Base-by-base conservation (phyloP, 1,140 invertebrate genomes). In the Nebria ingens region DNA sequence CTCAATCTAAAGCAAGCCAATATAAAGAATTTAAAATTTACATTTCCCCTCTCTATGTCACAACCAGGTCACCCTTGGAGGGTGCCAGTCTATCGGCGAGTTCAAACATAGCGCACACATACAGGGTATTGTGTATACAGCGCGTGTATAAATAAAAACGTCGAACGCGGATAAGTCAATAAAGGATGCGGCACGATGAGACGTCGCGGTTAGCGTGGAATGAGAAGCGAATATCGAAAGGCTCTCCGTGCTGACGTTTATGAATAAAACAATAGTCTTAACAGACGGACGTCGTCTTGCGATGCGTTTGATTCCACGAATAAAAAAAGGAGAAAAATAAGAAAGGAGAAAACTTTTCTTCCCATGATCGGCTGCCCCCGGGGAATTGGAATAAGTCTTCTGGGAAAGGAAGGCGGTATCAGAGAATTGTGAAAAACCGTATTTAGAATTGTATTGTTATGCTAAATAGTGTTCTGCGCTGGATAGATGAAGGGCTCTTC, bases 211-310 rank as follows among this genome's bases (percentile, higher is more conserved):
- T n/a, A n/a, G 1, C 49, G 49, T 34, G 25, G 25, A 34, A 34
- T n/a, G 25, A n/a, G 25, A n/a, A 9, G 40, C 40, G 40, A 45
- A 45, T 45, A 45, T 45, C 40, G 40, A 45, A 45, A 45, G 40
- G 9, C 40, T 25, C 21, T 22, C n/a, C n/a, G n/a, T n/a, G n/a
- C 21, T 21, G 51, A 52, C 51, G 51, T 52, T 52, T 52, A 52
- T 52, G 51, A 52, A 52, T 52, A 52, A 52, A 52, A 52, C 51
- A 52, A 52, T 23, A 52, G 51, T 52, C 51, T 52, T 52, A 25
- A 52, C 23, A 25, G 21, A 21, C 23, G 23, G 19, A 52, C 23
- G 51, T 52, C 23, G 51, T 21, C 51, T 23, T 52, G 15, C 51
- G 51, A 52, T 52, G n/a, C 51, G 21, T 52, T 52, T 52, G 23